Conservation (phyloP, 2,113 vertebrate species). For the Calyptomena viridis region DNA sequence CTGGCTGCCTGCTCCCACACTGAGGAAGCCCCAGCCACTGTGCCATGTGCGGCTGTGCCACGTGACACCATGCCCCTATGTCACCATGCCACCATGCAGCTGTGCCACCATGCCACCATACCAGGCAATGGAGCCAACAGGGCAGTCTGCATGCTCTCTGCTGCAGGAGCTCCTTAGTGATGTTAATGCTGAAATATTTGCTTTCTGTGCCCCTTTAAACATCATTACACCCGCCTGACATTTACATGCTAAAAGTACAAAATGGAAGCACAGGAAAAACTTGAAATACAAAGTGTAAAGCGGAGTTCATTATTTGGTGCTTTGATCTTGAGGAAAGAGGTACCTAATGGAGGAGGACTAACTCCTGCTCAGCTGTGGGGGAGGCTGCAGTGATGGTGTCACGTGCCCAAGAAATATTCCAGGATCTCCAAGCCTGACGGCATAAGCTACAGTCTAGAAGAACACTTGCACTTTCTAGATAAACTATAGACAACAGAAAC, state of each 20-base stretch:
- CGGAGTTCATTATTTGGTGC: neutral
- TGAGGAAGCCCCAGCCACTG: neutral
- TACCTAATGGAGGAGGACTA: neutral
- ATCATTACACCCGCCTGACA: conserved; percentile 23
- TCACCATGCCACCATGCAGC: neutral
- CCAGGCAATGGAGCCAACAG: conserved; percentile 10
- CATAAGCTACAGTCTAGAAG: neutral
- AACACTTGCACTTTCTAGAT: neutral
- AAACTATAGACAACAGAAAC: neutral
- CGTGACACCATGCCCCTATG: neutral
- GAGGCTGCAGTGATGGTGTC: neutral
- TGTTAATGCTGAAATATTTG: neutral
- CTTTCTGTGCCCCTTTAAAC: neutral
- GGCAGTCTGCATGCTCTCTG: neutral
- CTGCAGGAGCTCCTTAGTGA: neutral
- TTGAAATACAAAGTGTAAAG: conserved; percentile 5
- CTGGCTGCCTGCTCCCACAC: neutral
- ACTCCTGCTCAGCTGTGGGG: rapidly evolving
- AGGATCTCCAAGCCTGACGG: neutral
- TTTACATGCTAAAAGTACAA: conserved; percentile 30
- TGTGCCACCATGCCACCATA: neutral
- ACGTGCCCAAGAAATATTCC: rapidly evolving
- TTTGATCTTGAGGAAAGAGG: conserved; percentile 9
- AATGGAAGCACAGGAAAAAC: conserved; percentile 24
- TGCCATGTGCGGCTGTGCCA: neutral